These are phyloP conservation scores for Rafetus swinhoei DNA, from an alignment of 2,113 vertebrate genomes.

Conservation along the genomic window DNA sequence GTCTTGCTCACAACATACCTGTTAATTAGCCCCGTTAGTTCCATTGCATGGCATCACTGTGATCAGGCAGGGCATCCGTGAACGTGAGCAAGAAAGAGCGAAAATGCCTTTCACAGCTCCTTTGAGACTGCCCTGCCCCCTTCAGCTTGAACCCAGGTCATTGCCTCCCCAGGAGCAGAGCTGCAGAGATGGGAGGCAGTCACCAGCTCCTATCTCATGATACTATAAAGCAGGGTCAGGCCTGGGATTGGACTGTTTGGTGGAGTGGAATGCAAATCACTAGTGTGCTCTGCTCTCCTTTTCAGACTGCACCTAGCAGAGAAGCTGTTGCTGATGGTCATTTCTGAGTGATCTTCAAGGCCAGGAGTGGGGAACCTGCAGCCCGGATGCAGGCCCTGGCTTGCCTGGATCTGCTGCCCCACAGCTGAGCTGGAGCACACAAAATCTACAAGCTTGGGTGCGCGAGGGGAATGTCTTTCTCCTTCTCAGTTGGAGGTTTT, in stretches of 20 bases:
- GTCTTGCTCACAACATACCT: no score
- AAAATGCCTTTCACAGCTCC: neutral
- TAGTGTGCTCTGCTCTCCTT: neutral
- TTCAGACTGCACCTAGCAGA: neutral
- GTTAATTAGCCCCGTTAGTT: neutral
- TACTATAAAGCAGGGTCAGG: neutral
- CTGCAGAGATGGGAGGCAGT: neutral
- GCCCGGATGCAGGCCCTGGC: no score
- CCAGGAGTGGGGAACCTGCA: no score
- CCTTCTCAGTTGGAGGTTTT: no score
- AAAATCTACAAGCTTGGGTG: no score
- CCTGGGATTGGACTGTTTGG: neutral
- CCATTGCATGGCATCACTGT: neutral
- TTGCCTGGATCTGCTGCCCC: no score
- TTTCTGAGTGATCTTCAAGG: neutral
- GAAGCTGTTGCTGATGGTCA: neutral
- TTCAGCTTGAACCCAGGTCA: neutral
- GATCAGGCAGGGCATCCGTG: fast-evolving
- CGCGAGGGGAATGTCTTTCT: no score
- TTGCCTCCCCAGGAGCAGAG: neutral
- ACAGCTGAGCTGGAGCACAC: no score
- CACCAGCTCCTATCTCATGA: neutral
- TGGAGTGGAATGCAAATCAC: neutral
- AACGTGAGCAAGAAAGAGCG: neutral
- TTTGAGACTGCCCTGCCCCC: neutral